Conservation (phyloP, 2,797 vertebrate species). For the Cynodonichthys magdalenae region DNA sequence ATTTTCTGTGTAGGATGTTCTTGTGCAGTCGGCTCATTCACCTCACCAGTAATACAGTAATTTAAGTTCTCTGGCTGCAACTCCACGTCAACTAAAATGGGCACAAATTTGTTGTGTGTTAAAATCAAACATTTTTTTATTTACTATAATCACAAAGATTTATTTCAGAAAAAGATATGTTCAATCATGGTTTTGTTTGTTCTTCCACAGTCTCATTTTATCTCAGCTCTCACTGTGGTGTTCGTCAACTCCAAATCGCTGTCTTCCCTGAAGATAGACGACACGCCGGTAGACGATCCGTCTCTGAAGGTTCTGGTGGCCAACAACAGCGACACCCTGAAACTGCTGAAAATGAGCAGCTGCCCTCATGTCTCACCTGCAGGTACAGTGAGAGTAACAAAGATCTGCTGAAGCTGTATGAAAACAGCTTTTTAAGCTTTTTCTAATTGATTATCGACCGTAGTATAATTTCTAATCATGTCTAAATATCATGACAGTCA, state of each 20-base stretch:
- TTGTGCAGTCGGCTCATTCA: background rate
- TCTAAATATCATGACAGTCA: too few relatives aligned
- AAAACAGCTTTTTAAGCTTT: background rate
- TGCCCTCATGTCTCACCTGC: conserved; percentile 98
- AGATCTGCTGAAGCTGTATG: background rate
- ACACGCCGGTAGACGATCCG: conserved; percentile 97
- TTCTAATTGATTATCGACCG: background rate
- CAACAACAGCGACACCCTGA: conserved; percentile 97
- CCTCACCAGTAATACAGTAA: background rate
- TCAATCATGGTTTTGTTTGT: conserved; percentile 1
- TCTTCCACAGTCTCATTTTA: conserved; percentile 91
- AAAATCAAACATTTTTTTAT: too few relatives aligned
- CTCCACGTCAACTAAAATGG: too few relatives aligned
- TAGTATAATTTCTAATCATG: background rate
- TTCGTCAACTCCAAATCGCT: conserved; percentile 99
- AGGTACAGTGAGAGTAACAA: conserved; percentile 77
- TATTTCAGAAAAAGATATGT: background rate
- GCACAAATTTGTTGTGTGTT: too few relatives aligned
- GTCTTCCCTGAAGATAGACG: conserved; percentile 96
- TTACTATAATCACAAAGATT: background rate
- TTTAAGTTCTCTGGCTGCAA: too few relatives aligned
- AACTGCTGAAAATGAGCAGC: conserved; percentile 98
- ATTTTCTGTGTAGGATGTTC: too few relatives aligned
- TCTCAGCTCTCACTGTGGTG: conserved; percentile 97
- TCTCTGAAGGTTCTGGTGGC: conserved; percentile 94